phyloP scores from a whole-genome alignment of 2,113 vertebrate genomes.

The Embiotoca jacksoni region DNA sequence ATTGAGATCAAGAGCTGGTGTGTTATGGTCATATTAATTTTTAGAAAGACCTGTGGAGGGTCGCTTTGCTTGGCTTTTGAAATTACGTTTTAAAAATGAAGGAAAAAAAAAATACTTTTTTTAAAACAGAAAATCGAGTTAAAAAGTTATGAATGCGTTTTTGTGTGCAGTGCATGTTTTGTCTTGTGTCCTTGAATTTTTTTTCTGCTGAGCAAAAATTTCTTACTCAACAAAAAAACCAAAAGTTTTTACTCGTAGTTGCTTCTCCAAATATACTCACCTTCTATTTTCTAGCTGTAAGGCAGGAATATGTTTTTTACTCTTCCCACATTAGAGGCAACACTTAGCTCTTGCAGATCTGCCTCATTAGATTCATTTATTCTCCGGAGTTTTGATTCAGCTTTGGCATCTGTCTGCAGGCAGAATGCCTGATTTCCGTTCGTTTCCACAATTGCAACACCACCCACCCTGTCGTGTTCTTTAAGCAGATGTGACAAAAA shows the following conservation, averaged over 20 bases:
- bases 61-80: constrained; percentile 15
- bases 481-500: constrained; percentile 48
- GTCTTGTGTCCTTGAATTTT: constrained; percentile 24
- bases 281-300: constrained; percentile 14
- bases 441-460: constrained; percentile 12
- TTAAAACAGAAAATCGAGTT: not conserved
- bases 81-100: constrained; percentile 13
- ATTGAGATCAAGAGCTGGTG: constrained; percentile 43
- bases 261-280: not conserved
- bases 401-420: constrained; percentile 20
- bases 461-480: constrained; percentile 46
- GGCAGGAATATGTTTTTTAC: constrained; percentile 17
- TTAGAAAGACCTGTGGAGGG: constrained; percentile 34
- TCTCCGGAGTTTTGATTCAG: constrained; percentile 41
- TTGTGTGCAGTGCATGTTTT: not conserved
- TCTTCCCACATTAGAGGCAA: constrained; percentile 25
- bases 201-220: constrained; percentile 5
- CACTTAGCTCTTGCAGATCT: constrained; percentile 39
- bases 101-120: not conserved
- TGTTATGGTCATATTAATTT: constrained; percentile 45
- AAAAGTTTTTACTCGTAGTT: constrained; percentile 9
- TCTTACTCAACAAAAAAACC: constrained; percentile 6
- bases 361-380: constrained; percentile 59
- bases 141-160: constrained; percentile 7
- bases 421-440: constrained; percentile 41